Conservation (phyloP, 2,113 vertebrate genomes). For the Haliaeetus leucogaster region DNA sequence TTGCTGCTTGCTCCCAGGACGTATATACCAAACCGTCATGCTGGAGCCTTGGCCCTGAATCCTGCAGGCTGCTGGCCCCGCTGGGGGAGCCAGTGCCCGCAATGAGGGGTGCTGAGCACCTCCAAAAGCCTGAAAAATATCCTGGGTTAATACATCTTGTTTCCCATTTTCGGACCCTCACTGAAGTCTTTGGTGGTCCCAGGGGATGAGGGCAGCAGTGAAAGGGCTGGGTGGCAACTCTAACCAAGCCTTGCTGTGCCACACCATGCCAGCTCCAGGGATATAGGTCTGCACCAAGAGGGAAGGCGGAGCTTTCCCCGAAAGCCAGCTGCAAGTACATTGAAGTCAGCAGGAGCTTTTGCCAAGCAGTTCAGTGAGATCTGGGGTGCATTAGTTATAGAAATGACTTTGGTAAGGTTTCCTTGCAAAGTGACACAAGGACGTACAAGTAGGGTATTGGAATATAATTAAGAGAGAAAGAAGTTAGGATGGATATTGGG, state of each 20-base stretch:
- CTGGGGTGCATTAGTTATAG: background rate
- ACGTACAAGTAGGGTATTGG: conserved; percentile 15
- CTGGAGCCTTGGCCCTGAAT: background rate
- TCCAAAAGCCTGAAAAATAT: background rate
- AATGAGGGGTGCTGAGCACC: background rate
- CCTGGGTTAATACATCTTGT: background rate
- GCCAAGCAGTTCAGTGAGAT: background rate
- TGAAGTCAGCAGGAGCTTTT: background rate
- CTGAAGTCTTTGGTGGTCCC: background rate
- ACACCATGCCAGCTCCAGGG: background rate
- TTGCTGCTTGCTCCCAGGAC: background rate
- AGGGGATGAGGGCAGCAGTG: background rate
- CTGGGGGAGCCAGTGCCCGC: background rate
- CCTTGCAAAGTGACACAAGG: conserved; percentile 43
- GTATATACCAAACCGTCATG: background rate
- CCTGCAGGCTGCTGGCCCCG: background rate
- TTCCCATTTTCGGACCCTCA: background rate
- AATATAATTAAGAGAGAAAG: conserved; percentile 44
- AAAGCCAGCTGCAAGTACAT: background rate
- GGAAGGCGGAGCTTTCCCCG: background rate
- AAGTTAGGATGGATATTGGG: conserved; percentile 21
- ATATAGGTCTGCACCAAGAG: background rate
- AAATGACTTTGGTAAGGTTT: conserved; percentile 19
- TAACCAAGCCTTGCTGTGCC: background rate
- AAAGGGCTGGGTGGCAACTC: background rate